phyloP scores from a whole-genome alignment of 2,113 vertebrate species.

The Lophotis ruficrista region DNA sequence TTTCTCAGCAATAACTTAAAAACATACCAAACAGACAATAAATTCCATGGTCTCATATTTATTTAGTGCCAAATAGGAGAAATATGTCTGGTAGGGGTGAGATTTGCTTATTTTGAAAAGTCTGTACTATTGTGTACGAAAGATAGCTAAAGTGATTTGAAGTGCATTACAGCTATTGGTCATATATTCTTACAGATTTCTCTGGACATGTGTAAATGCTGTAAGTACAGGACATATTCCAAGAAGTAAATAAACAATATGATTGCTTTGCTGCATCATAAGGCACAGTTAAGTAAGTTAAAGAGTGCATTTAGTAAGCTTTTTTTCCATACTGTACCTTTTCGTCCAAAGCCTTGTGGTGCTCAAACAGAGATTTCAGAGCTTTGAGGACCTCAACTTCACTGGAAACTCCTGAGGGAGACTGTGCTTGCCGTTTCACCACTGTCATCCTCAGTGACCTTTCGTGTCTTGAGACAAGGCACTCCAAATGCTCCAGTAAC shows the following conservation, averaged over 20 bases:
- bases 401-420: slow-evolving; percentile 97
- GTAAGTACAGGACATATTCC: neutral
- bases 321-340: slow-evolving; percentile 82
- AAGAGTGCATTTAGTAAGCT: neutral
- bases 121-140: neutral
- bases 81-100: neutral
- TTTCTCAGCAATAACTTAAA: neutral
- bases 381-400: slow-evolving; percentile 99
- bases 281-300: neutral
- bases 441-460: slow-evolving; percentile 98
- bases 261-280: neutral
- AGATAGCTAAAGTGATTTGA: neutral
- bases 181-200: neutral
- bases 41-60: neutral
- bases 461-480: slow-evolving; percentile 97
- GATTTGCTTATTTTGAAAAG: neutral
- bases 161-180: neutral
- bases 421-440: slow-evolving; percentile 98
- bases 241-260: neutral
- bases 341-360: slow-evolving; percentile 99
- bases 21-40: neutral
- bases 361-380: slow-evolving; percentile 98
- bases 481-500: slow-evolving; percentile 97
- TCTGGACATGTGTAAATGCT: neutral
- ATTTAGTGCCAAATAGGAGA: neutral